Base-by-base conservation (phyloP, 2,797 vertebrate species). In the Microtus agrestis region DNA sequence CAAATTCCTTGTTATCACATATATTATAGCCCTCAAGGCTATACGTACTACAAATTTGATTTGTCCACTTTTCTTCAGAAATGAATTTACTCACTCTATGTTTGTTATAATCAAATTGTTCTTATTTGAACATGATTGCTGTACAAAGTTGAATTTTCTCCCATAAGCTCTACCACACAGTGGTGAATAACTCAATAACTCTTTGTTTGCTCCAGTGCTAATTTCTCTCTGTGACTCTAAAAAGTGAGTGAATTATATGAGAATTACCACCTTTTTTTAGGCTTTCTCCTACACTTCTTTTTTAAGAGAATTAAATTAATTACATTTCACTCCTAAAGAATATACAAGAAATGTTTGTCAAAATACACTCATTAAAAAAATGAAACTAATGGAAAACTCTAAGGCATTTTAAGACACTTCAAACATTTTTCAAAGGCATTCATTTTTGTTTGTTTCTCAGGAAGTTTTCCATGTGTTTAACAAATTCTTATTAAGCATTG, bases 191-290 rank as follows among this genome's bases (percentile, higher is more conserved):
- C 65, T 91, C 11, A 34, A 43, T 65, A 65, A 87, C 61, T 76
- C n/a, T 77, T 14, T 87, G 8, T 71, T 34, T 91, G 17, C 87
- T 29, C 43, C 48, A 82, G 88, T 27, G 74, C 11, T 65, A 76
- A 88, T 71, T 94, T 91, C 63, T 71, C 73, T 97, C 69, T 96
- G 37, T 37, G 95, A 82, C 48, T 81, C 91, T 91, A 90, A 59
- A 71, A 88, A 85, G 4, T 37, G 27, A 78, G 3, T 43, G 46
- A 95, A 78, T 89, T 94, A 23, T 91, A 8, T 89, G 48, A 91
- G 63, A 95, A 89, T 79, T 82, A 19, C 37, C 51, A 69, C 77
- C 10, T 87, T 27, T 63, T 92, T 95, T 56, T 56, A 56, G 91
- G 40, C 48, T 94, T 88, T 78, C 23, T 89, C 59, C n/a, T 74